Evolutionary conservation across 2,888 invertebrate genomes (phyloP).

Genomic region (Ptycholaimellus sp.): DNA sequence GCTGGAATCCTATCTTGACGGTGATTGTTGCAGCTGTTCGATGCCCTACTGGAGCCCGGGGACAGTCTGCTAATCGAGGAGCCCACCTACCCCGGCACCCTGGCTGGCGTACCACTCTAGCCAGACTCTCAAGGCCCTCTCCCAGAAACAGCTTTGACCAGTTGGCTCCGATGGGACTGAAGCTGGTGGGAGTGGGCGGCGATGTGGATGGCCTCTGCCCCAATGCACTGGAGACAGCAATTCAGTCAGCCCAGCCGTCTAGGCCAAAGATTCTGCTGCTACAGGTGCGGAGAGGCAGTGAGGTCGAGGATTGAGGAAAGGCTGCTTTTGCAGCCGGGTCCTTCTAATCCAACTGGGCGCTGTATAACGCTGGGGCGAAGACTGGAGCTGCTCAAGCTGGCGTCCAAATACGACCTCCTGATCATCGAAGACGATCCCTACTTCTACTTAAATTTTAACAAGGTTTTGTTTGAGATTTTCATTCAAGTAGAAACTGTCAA

Average conservation of each 20-base stretch:
- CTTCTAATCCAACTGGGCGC: conserved; percentile 49
- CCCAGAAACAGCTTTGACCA: conserved; percentile 22
- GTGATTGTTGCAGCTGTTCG: conserved; percentile 33
- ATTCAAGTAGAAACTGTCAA: no score
- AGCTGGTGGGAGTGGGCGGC: conserved; percentile 42
- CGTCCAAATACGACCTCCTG: conserved; percentile 48
- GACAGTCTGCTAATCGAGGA: conserved; percentile 46
- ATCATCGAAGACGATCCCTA: conserved; percentile 62
- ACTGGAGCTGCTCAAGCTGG: conserved; percentile 43
- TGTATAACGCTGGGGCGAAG: conserved; percentile 42
- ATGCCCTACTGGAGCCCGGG: conserved; percentile 44
- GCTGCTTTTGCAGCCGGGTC: conserved; percentile 50
- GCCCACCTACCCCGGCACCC: conserved; percentile 46
- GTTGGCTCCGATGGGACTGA: conserved; percentile 44
- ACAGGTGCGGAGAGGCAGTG: no score
- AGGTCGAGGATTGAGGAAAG: conserved; percentile 40
- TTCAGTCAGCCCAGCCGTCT: conserved; percentile 15
- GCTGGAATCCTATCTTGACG: not conserved
- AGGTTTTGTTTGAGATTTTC: conserved; percentile 6
- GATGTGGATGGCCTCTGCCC: conserved; percentile 46
- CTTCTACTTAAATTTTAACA: conserved; percentile 33
- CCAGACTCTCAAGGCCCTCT: not conserved
- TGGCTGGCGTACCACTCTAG: conserved; percentile 35
- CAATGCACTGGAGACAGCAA: conserved; percentile 34
- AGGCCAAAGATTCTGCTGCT: no score